Evolutionary conservation across 2,113 vertebrate species (phyloP).

Genomic region (Sialia sialis): DNA sequence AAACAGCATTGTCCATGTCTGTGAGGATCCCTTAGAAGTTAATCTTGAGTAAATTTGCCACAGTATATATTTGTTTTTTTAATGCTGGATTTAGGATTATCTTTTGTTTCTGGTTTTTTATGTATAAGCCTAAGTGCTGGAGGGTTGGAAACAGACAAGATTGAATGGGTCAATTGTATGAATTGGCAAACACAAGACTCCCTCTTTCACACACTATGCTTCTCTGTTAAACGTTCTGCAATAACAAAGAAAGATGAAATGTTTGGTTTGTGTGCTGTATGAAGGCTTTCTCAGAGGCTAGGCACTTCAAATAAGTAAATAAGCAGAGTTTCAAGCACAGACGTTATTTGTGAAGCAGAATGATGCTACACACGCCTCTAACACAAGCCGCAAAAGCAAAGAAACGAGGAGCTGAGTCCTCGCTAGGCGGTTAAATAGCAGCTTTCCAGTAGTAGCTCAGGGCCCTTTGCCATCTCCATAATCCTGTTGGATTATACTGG

Average conservation of each 20-base stretch:
- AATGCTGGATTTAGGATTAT: background rate
- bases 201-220: background rate
- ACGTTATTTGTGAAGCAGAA: background rate
- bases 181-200: background rate
- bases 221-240: background rate
- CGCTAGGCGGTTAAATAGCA: background rate
- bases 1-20: background rate
- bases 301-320: background rate
- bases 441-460: background rate
- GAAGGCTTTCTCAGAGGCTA: background rate
- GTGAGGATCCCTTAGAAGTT: background rate
- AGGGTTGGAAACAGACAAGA: background rate
- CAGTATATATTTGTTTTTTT: background rate
- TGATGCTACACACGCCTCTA: background rate
- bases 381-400: background rate
- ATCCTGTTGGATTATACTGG: background rate
- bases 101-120: background rate
- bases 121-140: background rate
- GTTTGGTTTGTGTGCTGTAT: background rate
- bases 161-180: constrained; percentile 27
- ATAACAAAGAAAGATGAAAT: constrained; percentile 14
- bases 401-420: background rate
- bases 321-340: background rate
- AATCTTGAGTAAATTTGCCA: background rate
- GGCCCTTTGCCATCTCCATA: background rate